A percentile compares a stretch with the other conserved stretches of the same genome.
Evolutionary conservation across 2,113 vertebrate species (phyloP).

Genomic region (Synchiropus splendidus): DNA sequence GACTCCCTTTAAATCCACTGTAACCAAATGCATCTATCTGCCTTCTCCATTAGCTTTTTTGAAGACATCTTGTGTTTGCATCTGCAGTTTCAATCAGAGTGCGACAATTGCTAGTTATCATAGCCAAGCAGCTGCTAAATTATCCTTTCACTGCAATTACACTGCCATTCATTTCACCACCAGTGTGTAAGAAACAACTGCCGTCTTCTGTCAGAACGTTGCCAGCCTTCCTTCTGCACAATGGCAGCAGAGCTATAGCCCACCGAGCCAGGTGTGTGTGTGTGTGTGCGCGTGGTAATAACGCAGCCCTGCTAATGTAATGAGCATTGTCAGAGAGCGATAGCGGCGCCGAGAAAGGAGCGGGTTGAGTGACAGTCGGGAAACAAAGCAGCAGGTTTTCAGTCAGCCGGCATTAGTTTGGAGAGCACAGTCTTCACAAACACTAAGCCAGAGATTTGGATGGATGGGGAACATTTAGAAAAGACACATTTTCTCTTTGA

Average conservation of each 20-base stretch:
- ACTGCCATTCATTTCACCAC: constrained; percentile 31
- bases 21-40: too few species aligned
- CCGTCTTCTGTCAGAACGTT: constrained; percentile 43
- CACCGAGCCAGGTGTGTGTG: constrained; percentile 27
- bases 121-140: constrained; percentile 56
- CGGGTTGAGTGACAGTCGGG: constrained; percentile 18
- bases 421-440: too few species aligned
- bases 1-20: too few species aligned
- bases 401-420: too few species aligned
- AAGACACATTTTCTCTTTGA: too few species aligned
- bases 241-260: constrained; percentile 9
- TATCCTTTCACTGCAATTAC: constrained; percentile 53
- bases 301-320: constrained; percentile 28
- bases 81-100: constrained; percentile 25
- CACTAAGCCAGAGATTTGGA: too few species aligned
- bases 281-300: constrained; percentile 15
- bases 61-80: constrained; percentile 1
- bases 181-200: constrained; percentile 44
- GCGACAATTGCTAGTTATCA: constrained; percentile 42
- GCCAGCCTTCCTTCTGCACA: constrained; percentile 11
- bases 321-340: constrained; percentile 34
- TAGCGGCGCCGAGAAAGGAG: constrained; percentile 10
- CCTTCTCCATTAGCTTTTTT: too few species aligned
- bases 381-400: constrained; percentile 24
- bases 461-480: too few species aligned